Base-by-base conservation (phyloP, 2,113 vertebrate species). In the Solenodon paradoxus region DNA sequence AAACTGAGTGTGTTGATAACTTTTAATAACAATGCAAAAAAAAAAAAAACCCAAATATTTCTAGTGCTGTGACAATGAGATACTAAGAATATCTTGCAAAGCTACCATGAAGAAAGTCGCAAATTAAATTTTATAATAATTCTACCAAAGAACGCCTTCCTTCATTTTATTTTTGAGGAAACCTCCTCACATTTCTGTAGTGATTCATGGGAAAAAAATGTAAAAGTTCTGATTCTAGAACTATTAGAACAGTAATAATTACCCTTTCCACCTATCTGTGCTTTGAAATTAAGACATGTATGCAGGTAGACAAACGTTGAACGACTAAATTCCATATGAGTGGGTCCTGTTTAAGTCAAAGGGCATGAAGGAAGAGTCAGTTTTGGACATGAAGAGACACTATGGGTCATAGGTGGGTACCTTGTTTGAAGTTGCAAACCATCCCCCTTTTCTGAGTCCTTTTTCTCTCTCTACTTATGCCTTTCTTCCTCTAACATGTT, bases 221-320 rank as follows among this genome's bases (percentile, higher is more conserved):
- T 57, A 89, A 92, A 87, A 78, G 11, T 26, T 87, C 26, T 92
- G 28, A 19, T 53, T 84, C 71, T 85, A 84, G 90, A 89, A 83
- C 74, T 38, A 74, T 30, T 38, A 40, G 15, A 86, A n/a, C 0
- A 19, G 4, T 66, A 81, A 51, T 40, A 61, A 69, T 77, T 85
- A 94, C 26, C 45, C 20, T 88, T 63, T 87, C 49, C 77, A 92
- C 24, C 59, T 69, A 63, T 42, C 59, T 93, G 53, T 80, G 28
- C 15, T 11, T 28, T 42, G 1, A 83, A 74, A 35, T 59, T 26
- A 94, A 59, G 59, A 30, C 40, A 64, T 86, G 63, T 80, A 7
- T 55, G 30, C 19, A 55, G 9, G 8, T 84, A 17, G 13, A 74
- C 55, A 81, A 80, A 51, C 63, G 77, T 2, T 45, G 51, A 81